These are phyloP conservation scores for Tachysurus fulvidraco DNA, from an alignment of 2,113 vertebrate genomes.

Conservation along the genomic window DNA sequence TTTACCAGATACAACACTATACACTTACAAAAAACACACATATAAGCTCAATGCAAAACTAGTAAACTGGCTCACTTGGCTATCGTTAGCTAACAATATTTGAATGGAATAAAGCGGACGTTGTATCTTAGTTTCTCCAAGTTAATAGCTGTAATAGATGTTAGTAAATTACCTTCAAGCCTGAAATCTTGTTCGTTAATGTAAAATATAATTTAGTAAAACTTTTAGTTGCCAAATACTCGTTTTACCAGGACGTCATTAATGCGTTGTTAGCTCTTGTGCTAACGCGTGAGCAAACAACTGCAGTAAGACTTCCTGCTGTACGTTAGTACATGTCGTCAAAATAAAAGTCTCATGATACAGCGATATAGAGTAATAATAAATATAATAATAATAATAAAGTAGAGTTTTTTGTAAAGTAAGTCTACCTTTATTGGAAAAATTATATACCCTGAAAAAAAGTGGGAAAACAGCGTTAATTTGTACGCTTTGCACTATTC, in stretches of 20 bases:
- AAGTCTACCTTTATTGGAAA: neutral
- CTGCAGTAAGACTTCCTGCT: neutral
- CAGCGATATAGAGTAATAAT: neutral
- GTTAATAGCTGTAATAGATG: neutral
- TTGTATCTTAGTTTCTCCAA: neutral
- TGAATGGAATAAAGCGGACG: neutral
- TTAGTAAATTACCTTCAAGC: neutral
- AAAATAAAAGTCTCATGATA: slow-evolving; percentile 42
- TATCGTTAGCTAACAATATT: neutral
- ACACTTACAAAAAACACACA: neutral
- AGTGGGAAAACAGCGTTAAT: too few species aligned
- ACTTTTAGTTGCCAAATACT: neutral
- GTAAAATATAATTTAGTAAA: neutral
- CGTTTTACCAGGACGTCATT: slow-evolving; percentile 29
- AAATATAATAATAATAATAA: neutral
- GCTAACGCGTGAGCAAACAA: slow-evolving; percentile 42
- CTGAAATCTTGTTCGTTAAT: neutral
- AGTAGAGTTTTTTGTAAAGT: neutral
- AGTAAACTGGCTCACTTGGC: neutral
- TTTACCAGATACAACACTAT: neutral
- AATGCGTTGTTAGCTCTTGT: slow-evolving; percentile 31
- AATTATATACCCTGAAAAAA: neutral
- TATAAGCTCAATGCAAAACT: neutral
- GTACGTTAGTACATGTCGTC: neutral
- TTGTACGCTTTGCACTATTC: neutral